These are phyloP conservation scores for Scaptodrosophila lebanonensis DNA, from an alignment of 1,140 invertebrate species.

Conservation along the genomic window DNA sequence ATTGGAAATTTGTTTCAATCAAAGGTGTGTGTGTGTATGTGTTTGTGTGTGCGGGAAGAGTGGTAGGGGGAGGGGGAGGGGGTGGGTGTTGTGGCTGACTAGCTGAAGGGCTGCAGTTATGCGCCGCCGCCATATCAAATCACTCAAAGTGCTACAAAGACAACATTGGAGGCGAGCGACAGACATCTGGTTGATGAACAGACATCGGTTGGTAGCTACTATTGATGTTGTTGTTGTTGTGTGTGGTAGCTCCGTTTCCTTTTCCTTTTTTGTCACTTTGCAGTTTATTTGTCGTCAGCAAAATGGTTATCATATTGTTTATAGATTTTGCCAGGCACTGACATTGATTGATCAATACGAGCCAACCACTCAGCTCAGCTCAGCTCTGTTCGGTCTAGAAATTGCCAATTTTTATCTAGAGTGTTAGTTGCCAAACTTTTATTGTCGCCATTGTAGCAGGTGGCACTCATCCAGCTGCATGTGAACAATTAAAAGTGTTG, in stretches of 20 bases:
- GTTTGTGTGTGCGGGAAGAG: slow-evolving; percentile 23
- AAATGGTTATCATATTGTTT: slow-evolving; percentile 75
- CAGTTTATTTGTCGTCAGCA: slow-evolving; percentile 53
- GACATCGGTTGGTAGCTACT: slow-evolving; percentile 10
- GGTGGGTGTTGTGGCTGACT: neutral
- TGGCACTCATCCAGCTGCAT: slow-evolving; percentile 40
- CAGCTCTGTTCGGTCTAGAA: too few species aligned
- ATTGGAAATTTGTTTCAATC: slow-evolving; percentile 72
- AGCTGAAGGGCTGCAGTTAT: slow-evolving; percentile 24
- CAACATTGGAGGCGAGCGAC: slow-evolving; percentile 38
- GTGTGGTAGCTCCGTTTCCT: slow-evolving; percentile 4
- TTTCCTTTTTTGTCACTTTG: slow-evolving; percentile 2
- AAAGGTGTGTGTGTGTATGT: too few species aligned
- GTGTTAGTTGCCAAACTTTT: slow-evolving; percentile 28
- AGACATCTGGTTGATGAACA: neutral
- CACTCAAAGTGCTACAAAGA: slow-evolving; percentile 65
- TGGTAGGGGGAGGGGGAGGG: neutral
- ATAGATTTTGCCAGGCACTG: slow-evolving; percentile 64
- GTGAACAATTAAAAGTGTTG: too few species aligned
- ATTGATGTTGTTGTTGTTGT: neutral
- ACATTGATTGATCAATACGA: slow-evolving; percentile 73
- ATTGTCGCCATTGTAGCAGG: neutral
- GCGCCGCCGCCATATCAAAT: slow-evolving; percentile 67
- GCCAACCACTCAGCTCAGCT: slow-evolving; percentile 48
- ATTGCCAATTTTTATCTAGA: too few species aligned